Conservation (phyloP, 2,888 invertebrate species). For the Digitonthophagus gazella region DNA sequence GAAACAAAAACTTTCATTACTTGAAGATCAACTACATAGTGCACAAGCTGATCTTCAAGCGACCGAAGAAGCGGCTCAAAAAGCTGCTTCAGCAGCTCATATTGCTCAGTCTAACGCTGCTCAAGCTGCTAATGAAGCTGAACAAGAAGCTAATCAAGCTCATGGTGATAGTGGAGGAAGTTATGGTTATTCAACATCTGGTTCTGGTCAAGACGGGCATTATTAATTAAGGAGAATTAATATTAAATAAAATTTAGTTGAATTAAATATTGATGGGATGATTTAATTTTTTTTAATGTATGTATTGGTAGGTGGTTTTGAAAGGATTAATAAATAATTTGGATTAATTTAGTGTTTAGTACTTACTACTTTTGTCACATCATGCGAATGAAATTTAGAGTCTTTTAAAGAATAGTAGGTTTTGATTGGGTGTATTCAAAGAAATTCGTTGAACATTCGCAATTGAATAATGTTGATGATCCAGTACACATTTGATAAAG, state of each 20-base stretch:
- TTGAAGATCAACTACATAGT: neutral
- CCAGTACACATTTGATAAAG: too few relatives aligned
- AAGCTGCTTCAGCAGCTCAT: conserved; percentile 67
- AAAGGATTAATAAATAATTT: too few relatives aligned
- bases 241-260: neutral
- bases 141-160: neutral
- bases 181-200: conserved; percentile 24
- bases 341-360: too few relatives aligned
- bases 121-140: conserved; percentile 57
- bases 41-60: conserved; percentile 73
- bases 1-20: neutral
- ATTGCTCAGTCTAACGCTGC: conserved; percentile 74
- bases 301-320: too few relatives aligned
- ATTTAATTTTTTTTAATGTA: too few relatives aligned
- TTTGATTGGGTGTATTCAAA: too few relatives aligned
- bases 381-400: too few relatives aligned
- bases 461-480: too few relatives aligned
- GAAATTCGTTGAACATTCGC: too few relatives aligned
- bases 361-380: too few relatives aligned
- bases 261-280: too few relatives aligned
- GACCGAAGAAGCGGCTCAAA: conserved; percentile 68
- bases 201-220: neutral
- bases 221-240: neutral
- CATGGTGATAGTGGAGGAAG: conserved; percentile 42
- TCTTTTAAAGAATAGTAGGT: too few relatives aligned